Evolutionary conservation across 2,888 invertebrate species (phyloP), one percentile per base, ranked within the genome.

Genomic region (Chrysotoxum bicinctum): DNA sequence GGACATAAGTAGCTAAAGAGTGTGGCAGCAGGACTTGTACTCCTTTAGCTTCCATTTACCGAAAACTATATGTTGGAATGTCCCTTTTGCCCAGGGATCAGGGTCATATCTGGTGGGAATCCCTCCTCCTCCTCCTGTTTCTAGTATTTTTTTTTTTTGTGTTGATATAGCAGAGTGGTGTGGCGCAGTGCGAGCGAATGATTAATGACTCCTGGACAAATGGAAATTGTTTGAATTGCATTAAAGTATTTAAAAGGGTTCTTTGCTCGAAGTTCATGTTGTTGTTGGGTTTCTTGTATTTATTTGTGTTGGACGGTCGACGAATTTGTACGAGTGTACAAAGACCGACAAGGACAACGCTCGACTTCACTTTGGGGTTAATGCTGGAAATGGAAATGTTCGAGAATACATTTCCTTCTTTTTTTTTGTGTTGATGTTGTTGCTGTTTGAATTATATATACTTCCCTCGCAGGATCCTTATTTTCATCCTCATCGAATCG

Each of bases 151-250:
- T 19, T 30, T 14, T 64, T 6, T 23, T 26, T 1, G 0, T 26
- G 23, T 50, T 48, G 48, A 50, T 23, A 26, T 32, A 37, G 66
- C 45, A 40, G 74, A 68, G 72, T 66, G 58, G 70, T 78, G 72
- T 60, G 66, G 52, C 43, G 64, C 68, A 68, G 69, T 82, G 78
- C 69, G 78, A 74, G 74, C 64, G 88, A 91, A 91, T 91, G 91
- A 91, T 91, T 91, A 91, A 91, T 91, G 91, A 89, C 88, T 89
- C 87, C 89, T 88, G 91, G 91, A 91, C 91, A 91, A 91, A 91
- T 91, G 90, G 90, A 91, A 91, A 91, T 91, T 90, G 90, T 90
- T 90, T 89, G 90, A 90, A 90, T 91, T 90, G 90, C 90, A 90
- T 90, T 90, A 90, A 90, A 90, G 90, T 90, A 89, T 90, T 87